These are phyloP conservation scores for Aurelia coerulea DNA, from an alignment of 30 jellyfish, hydroid and myxozoan species.

Conservation along the genomic window DNA sequence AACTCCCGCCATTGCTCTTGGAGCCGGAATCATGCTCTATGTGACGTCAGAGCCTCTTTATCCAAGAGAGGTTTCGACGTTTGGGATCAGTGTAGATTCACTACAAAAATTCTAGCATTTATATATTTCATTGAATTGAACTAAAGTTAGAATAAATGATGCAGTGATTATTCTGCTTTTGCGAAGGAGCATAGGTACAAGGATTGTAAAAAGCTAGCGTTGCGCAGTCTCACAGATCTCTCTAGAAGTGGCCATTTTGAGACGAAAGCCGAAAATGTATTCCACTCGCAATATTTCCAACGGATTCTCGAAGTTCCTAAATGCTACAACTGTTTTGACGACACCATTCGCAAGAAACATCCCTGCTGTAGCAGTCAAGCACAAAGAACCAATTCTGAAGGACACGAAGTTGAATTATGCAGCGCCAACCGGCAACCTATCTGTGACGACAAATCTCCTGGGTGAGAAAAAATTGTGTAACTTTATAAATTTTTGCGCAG, in stretches of 20 bases:
- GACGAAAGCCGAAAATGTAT: slow-evolving; percentile 55
- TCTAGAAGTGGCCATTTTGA: neutral
- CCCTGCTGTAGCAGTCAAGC: slow-evolving; percentile 51
- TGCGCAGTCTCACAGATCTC: slow-evolving; percentile 28
- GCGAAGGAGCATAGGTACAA: no score
- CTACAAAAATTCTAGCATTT: no score
- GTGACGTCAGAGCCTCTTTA: no score
- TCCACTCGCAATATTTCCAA: slow-evolving; percentile 80
- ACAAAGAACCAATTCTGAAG: slow-evolving; percentile 49
- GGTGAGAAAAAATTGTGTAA: slow-evolving; percentile 7
- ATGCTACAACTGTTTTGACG: slow-evolving; percentile 67
- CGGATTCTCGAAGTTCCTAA: slow-evolving; percentile 81
- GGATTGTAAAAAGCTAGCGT: no score
- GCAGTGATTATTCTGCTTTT: no score
- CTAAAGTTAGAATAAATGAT: no score
- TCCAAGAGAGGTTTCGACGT: no score
- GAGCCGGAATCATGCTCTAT: no score
- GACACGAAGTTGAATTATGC: slow-evolving; percentile 59
- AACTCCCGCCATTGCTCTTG: slow-evolving; percentile 49
- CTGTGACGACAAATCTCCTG: slow-evolving; percentile 51
- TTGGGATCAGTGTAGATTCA: no score
- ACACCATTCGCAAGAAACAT: slow-evolving; percentile 61
- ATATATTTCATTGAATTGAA: no score
- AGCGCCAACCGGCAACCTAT: slow-evolving; percentile 53
- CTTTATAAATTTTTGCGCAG: no score